Evolutionary conservation across 2,113 vertebrate species (phyloP).

Genomic region (Willisornis vidua): DNA sequence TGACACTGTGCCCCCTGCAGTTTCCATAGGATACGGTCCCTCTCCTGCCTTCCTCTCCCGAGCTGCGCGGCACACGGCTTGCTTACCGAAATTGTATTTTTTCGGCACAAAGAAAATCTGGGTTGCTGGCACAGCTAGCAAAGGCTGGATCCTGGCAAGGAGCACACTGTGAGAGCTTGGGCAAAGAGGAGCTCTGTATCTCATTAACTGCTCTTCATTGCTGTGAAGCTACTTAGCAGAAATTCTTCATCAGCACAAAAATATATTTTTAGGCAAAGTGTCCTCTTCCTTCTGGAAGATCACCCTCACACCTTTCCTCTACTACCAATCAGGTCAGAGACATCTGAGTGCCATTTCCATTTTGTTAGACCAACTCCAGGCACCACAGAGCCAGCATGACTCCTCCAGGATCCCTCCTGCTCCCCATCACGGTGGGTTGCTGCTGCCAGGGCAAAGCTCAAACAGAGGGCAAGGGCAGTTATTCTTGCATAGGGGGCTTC

Average conservation of each 20-base stretch:
- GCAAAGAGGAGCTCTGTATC: not conserved
- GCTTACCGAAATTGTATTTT: not conserved
- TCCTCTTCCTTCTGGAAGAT: not conserved
- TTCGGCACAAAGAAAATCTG: not conserved
- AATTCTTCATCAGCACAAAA: not conserved
- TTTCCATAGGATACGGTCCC: constrained; percentile 42
- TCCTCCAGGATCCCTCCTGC: not conserved
- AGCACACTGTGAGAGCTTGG: not conserved
- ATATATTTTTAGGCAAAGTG: not conserved
- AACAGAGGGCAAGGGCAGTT: not conserved
- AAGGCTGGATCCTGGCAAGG: not conserved
- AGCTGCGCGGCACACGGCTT: not conserved
- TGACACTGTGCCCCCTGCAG: constrained; percentile 71
- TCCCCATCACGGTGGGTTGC: accelerated
- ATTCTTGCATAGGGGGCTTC: not conserved
- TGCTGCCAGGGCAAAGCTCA: not conserved
- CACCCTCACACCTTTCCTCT: not conserved
- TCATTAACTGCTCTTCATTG: not conserved
- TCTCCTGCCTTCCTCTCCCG: not conserved
- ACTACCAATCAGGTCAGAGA: not conserved
- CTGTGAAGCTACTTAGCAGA: not conserved
- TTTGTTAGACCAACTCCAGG: not conserved
- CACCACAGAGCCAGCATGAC: accelerated
- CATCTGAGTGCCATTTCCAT: not conserved
- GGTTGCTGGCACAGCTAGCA: not conserved